Base-by-base conservation (phyloP, 2,113 vertebrate species). In the Anas platyrhynchos region DNA sequence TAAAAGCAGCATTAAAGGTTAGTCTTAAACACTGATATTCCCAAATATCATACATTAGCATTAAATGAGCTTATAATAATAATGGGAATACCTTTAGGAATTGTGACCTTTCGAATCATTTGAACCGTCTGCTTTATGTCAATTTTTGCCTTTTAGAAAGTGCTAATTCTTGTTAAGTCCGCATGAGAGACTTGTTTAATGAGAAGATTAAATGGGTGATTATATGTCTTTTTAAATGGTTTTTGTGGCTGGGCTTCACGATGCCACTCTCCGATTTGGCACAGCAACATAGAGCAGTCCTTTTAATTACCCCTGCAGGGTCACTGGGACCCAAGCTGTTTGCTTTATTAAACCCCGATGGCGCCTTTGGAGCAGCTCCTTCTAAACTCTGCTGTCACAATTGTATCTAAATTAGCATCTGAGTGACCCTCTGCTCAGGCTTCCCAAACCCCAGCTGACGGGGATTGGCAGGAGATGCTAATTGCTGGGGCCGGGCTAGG, bases 341-440 rank as follows among this genome's bases (percentile, higher is more conserved):
- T 98, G 98, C 98, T 98, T 98, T 98, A 98, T 98, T 98, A 98
- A 98, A 98, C 96, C 97, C 83, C n/a, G 94, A 95, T 97, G 97
- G 97, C 74, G 97, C 96, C 97, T 98, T 97, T 95, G 91, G 97
- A 97, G 91, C 92, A 82, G 93, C 89, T 95, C 96, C 93, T 83
- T 92, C 96, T 97, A 96, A 97, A 96, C 90, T 85, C 91, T 77
- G 95, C 98, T 97, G 97, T 98, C 98, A 98, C 98, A 98, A 98
- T 98, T 98, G 98, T 98, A 98, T 98, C 98, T 98, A 98, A 98
- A 98, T 98, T 98, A 98, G 98, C 98, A 98, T 98, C 98, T 98
- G 97, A 98, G 97, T 98, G 97, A 97, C 98, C 97, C 97, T 94
- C 91, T 97, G 95, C 96, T 95, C 94, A 96, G 94, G 74, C 95